phyloP scores from a whole-genome alignment of 2,888 invertebrate species.

The Axea sp. region DNA sequence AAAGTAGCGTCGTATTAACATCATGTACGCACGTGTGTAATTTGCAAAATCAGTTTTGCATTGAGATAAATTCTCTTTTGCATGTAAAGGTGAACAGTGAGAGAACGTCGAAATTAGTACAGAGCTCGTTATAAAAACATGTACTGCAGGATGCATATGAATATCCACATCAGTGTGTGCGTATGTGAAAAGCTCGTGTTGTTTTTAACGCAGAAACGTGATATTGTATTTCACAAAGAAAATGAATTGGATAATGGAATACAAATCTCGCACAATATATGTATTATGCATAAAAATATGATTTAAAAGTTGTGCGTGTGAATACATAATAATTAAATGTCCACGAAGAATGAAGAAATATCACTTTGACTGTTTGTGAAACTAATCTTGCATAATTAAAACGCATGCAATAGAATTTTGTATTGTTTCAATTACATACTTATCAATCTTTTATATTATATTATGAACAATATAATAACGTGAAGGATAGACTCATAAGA shows the following conservation, averaged over 20 bases:
- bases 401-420: no score
- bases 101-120: slow-evolving; percentile 59
- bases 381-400: no score
- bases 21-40: slow-evolving; percentile 46
- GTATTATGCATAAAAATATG: slow-evolving; percentile 39
- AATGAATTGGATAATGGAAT: slow-evolving; percentile 55
- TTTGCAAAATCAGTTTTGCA: slow-evolving; percentile 59
- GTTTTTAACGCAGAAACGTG: slow-evolving; percentile 60
- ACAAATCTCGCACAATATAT: slow-evolving; percentile 43
- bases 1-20: slow-evolving; percentile 41
- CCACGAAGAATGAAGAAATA: no score
- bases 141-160: slow-evolving; percentile 52
- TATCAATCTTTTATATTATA: no score
- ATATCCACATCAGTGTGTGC: slow-evolving; percentile 29
- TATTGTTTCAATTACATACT: no score
- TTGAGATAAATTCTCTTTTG: slow-evolving; percentile 57
- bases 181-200: slow-evolving; percentile 28
- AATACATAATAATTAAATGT: slow-evolving; percentile 27
- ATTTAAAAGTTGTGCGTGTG: slow-evolving; percentile 10
- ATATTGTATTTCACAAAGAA: slow-evolving; percentile 59
- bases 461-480: no score
- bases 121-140: slow-evolving; percentile 61
- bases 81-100: slow-evolving; percentile 56
- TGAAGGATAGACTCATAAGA: no score
- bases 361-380: no score